A percentile compares a stretch with the other conserved stretches of the same genome.
Conservation (phyloP, 2,888 invertebrate species). For the Eilema caniola region DNA sequence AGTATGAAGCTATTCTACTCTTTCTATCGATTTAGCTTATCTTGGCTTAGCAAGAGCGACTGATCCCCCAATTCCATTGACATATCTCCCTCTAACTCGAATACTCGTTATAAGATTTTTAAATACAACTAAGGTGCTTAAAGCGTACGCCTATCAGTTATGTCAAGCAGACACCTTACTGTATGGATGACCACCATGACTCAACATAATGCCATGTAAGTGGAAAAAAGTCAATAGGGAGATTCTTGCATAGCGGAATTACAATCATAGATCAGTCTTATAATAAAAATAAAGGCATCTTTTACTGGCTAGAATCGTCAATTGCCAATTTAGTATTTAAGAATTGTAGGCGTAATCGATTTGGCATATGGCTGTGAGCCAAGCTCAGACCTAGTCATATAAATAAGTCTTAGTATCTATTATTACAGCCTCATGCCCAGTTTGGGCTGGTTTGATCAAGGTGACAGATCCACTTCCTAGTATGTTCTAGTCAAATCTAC, state of each 20-base stretch:
- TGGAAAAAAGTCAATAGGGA: too few relatives aligned
- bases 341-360: constrained; percentile 10
- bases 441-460: neutral
- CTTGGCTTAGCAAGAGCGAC: too few relatives aligned
- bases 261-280: neutral
- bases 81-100: too few relatives aligned
- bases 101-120: too few relatives aligned
- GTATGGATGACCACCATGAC: too few relatives aligned
- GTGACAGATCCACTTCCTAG: constrained; percentile 5
- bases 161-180: too few relatives aligned
- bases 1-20: too few relatives aligned
- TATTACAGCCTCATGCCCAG: neutral
- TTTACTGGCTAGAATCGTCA: neutral
- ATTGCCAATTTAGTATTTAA: neutral
- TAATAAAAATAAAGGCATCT: neutral
- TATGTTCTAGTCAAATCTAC: neutral
- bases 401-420: neutral
- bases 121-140: too few relatives aligned
- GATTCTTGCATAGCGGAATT: neutral
- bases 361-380: neutral
- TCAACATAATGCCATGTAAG: too few relatives aligned
- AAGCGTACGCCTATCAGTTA: too few relatives aligned
- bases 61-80: too few relatives aligned
- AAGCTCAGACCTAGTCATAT: neutral
- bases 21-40: too few relatives aligned